Percentiles rank a stretch among this genome's conserved stretches.
Evolutionary conservation across 2,797 vertebrate species (phyloP).

Genomic region (Molossus alvarezi): DNA sequence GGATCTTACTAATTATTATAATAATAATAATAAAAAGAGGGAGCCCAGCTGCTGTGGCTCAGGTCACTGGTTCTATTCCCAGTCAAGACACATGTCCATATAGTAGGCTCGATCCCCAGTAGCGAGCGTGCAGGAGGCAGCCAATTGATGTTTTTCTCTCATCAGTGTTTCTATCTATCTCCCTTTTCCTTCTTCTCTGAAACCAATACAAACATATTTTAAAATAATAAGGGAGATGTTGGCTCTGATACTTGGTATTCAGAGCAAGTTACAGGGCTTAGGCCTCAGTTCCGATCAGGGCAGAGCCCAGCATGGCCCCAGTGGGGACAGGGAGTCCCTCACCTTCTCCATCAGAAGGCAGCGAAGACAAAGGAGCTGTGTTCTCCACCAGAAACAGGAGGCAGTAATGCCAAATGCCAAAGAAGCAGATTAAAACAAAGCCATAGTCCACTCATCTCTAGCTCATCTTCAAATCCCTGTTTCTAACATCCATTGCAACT

Average conservation of each 20-base stretch:
- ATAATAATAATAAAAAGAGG: slow-evolving; percentile 66
- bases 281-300: background rate
- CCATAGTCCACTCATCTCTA: background rate
- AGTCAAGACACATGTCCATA: too few species aligned
- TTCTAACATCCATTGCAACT: background rate
- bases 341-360: background rate
- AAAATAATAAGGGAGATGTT: too few species aligned
- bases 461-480: background rate
- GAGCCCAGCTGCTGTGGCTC: too few species aligned
- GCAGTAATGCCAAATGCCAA: slow-evolving; percentile 25
- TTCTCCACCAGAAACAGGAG: slow-evolving; percentile 15
- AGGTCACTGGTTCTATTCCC: too few species aligned
- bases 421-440: background rate
- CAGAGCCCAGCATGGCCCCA: background rate
- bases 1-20: slow-evolving; percentile 81
- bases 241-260: too few species aligned
- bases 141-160: too few species aligned
- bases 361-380: background rate
- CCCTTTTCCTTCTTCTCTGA: too few species aligned
- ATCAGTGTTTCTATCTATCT: too few species aligned
- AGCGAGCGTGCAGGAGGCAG: too few species aligned
- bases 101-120: too few species aligned
- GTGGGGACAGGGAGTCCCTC: background rate
- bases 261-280: slow-evolving; percentile 24
- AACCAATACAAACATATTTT: too few species aligned